These are phyloP conservation scores for Meta bourneti DNA, from an alignment of 2,888 invertebrate genomes.

Conservation along the genomic window DNA sequence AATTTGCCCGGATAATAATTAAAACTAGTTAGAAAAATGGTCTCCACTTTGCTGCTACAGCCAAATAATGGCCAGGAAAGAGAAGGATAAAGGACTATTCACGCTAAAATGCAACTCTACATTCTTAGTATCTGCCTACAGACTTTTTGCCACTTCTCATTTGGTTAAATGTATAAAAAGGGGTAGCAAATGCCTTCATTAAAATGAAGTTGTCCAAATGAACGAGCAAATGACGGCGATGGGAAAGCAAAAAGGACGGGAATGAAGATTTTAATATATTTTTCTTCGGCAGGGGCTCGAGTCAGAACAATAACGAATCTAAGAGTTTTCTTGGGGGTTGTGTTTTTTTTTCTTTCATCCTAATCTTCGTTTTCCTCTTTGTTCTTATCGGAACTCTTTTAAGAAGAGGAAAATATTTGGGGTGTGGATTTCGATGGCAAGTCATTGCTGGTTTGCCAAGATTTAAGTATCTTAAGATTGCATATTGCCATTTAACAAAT, in stretches of 20 bases:
- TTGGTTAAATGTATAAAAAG: slow-evolving; percentile 18
- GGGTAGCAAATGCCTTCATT: slow-evolving; percentile 43
- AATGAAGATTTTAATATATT: slow-evolving; percentile 21
- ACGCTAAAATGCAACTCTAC: slow-evolving; percentile 18
- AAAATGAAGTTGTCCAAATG: slow-evolving; percentile 54
- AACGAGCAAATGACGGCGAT: slow-evolving; percentile 45
- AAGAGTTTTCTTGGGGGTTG: slow-evolving; percentile 2
- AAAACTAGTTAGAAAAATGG: slow-evolving; percentile 38
- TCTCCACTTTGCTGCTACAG: slow-evolving; percentile 14
- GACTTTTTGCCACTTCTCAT: slow-evolving; percentile 47
- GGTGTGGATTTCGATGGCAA: neutral
- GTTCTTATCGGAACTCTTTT: neutral
- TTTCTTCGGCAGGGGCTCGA: neutral
- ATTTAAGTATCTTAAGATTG: neutral
- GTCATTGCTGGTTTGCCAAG: neutral
- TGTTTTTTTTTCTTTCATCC: neutral
- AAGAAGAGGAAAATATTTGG: neutral
- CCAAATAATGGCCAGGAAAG: slow-evolving; percentile 8
- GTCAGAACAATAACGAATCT: slow-evolving; percentile 22
- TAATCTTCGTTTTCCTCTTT: neutral
- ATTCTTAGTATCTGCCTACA: neutral
- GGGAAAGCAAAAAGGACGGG: slow-evolving; percentile 2
- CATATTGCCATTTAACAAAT: no score
- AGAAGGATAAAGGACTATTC: slow-evolving; percentile 29
- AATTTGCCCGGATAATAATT: slow-evolving; percentile 4